Evolutionary conservation across 2,888 invertebrate species (phyloP), one percentile per base, ranked within the genome.

Genomic region (Aphelenchoides bicaudatus): DNA sequence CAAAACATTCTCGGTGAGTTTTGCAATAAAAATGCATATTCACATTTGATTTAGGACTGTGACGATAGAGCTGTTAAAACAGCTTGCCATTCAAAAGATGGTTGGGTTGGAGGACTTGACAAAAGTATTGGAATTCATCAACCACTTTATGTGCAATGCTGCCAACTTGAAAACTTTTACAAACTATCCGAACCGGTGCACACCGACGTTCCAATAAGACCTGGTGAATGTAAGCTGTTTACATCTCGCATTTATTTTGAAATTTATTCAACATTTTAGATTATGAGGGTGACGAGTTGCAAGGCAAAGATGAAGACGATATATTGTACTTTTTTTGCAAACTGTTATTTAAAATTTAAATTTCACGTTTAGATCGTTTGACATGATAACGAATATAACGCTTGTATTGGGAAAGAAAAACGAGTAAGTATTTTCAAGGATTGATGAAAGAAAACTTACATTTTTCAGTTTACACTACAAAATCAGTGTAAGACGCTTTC

Each of bases 121-220:
- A 72, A 73, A 34, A 60, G 56, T 2, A 59, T 67, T 28, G 69
- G 63, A 6, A 52, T 66, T 13, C 70, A 72, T 55, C 72, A 72
- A 63, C 61, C 62, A 71, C 50, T 73, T 8, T 72, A 66, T 58
- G 59, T 73, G 16, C 73, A 73, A 67, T 75, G 75, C 56, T 75
- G 75, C 55, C 71, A 73, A 58, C 76, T 72, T 43, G 75, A 76
- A 43, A 51, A 66, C 6, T 58, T 75, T 3, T 59, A 62, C 2
- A 47, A 39, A 8, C 65, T 74, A 23, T 66, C 70, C 5, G 73
- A 71, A 8, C 56, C 65, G 28, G 58, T 72, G 46, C 73, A 70
- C 63, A 61, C 68, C 27, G 64, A 69, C 50, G 74, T 67, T n/a
- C 28, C 60, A 10, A 68, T 67, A 21, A 39, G 61, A 3, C 65